phyloP scores from a whole-genome alignment of 2,888 invertebrate genomes.

The Cephus pulcher region DNA sequence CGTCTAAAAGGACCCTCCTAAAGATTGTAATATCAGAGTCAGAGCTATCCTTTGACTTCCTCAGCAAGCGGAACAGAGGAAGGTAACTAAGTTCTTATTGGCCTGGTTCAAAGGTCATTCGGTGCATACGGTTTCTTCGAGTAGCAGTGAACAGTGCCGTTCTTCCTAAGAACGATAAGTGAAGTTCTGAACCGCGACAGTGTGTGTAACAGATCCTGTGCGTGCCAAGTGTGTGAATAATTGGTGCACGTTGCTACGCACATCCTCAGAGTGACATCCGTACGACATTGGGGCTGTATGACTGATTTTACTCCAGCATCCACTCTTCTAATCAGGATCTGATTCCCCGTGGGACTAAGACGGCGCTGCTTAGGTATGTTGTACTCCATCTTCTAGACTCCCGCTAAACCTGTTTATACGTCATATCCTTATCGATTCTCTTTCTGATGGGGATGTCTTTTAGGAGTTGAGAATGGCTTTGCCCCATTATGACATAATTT shows the following conservation, averaged over 20 bases:
- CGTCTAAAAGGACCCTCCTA: slow-evolving; percentile 33
- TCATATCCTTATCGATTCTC: neutral
- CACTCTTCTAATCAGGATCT: slow-evolving; percentile 16
- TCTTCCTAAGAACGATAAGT: neutral
- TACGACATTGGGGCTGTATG: slow-evolving; percentile 42
- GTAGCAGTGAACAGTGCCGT: neutral
- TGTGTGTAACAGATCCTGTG: slow-evolving; percentile 19
- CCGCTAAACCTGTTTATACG: neutral
- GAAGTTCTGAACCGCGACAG: slow-evolving; percentile 15
- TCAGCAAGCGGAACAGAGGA: neutral
- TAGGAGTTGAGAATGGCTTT: neutral
- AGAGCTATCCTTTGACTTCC: neutral
- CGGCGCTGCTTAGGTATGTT: slow-evolving; percentile 31
- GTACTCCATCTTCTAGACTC: neutral
- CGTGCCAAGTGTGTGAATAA: neutral
- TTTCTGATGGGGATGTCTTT: neutral
- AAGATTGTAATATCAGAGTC: neutral
- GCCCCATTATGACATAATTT: neutral
- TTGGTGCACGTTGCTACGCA: slow-evolving; percentile 24
- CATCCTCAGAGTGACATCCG: slow-evolving; percentile 31
- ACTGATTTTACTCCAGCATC: slow-evolving; percentile 35
- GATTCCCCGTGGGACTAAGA: slow-evolving; percentile 24
- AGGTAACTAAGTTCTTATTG: neutral
- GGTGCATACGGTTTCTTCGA: neutral
- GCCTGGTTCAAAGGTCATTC: neutral